Percentiles rank a stretch among this genome's conserved stretches.
phyloP scores from a whole-genome alignment of 2,888 invertebrate genomes.

The Cerastis rubricosa region DNA sequence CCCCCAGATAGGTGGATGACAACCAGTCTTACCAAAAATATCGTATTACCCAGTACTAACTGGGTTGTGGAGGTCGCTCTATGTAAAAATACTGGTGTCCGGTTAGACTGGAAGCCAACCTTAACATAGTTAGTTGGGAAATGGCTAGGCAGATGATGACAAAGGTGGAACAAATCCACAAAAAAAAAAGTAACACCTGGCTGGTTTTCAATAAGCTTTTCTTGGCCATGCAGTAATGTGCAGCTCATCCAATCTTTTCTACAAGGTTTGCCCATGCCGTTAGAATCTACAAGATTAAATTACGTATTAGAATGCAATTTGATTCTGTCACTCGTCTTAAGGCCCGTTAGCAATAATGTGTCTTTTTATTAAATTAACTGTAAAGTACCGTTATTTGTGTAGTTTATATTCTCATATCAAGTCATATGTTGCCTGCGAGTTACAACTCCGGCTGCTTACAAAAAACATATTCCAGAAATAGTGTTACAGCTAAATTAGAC shows the following conservation, averaged over 20 bases:
- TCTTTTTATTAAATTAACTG: constrained; percentile 21
- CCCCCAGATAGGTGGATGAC: not conserved
- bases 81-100: too few relatives aligned
- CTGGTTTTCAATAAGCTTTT: not conserved
- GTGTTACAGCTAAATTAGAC: too few relatives aligned
- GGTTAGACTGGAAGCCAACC: too few relatives aligned
- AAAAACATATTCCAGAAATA: too few relatives aligned
- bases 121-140: too few relatives aligned
- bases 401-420: constrained; percentile 20
- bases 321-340: constrained; percentile 21
- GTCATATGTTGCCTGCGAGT: constrained; percentile 6
- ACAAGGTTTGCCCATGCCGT: not conserved
- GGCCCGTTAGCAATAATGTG: constrained; percentile 18
- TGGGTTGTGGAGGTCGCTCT: too few relatives aligned
- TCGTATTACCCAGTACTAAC: too few relatives aligned
- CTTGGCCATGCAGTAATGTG: not conserved
- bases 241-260: not conserved
- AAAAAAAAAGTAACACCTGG: not conserved
- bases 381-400: constrained; percentile 26
- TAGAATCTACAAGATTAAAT: constrained; percentile 23
- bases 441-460: not conserved
- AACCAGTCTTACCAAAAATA: too few relatives aligned
- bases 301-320: constrained; percentile 35
- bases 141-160: too few relatives aligned
- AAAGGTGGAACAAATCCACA: too few relatives aligned